Percentiles rank a stretch among this genome's conserved stretches.
Evolutionary conservation across 2,797 vertebrate genomes (phyloP).

Genomic region (Scolopax bukidnonensis): DNA sequence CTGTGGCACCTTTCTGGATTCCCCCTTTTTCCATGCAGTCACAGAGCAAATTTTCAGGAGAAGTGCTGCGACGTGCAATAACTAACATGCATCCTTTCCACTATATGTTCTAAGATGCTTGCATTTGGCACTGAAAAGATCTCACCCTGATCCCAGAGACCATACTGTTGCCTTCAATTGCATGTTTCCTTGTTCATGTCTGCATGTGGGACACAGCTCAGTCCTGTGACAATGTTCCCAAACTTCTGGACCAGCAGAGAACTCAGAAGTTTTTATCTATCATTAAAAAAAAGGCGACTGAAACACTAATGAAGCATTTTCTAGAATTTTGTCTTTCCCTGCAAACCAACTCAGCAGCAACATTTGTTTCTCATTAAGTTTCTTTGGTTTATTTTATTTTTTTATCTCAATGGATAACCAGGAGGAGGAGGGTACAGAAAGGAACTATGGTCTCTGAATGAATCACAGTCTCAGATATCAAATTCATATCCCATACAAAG

Average conservation of each 20-base stretch:
- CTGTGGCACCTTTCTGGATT: background rate
- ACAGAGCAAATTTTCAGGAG: background rate
- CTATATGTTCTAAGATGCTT: background rate
- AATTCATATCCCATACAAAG: background rate
- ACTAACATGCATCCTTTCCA: background rate
- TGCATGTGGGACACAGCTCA: background rate
- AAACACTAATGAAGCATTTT: background rate
- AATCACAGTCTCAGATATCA: conserved; percentile 9
- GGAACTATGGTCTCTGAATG: background rate
- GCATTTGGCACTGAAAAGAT: background rate
- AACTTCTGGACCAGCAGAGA: background rate
- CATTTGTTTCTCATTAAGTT: conserved; percentile 48
- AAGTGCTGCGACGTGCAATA: accelerated
- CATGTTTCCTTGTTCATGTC: background rate
- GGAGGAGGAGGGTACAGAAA: background rate
- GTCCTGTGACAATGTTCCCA: background rate
- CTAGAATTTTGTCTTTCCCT: background rate
- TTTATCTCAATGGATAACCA: conserved; percentile 1
- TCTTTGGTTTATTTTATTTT: background rate
- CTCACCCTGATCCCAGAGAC: background rate
- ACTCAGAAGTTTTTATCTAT: background rate
- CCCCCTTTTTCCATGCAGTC: background rate
- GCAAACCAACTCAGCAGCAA: background rate
- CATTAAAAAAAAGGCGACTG: background rate
- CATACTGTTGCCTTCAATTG: background rate